Conservation (phyloP, 53 echinoderm and acorn worm species). For the Zoroaster sp. region DNA sequence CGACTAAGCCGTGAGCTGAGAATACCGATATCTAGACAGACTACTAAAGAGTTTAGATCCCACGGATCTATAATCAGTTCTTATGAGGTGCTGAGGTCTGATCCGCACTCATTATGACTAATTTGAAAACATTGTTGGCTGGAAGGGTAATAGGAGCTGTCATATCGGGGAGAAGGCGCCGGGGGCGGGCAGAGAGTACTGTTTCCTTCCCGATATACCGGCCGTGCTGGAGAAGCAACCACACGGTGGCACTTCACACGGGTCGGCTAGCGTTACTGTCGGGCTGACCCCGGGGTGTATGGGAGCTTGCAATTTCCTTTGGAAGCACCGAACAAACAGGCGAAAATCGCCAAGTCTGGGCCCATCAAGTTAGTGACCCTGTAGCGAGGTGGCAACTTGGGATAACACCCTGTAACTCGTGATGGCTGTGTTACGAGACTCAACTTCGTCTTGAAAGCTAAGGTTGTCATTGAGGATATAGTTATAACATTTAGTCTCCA, state of each 20-base stretch:
- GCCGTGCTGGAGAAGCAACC: slow-evolving; percentile 28
- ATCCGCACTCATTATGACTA: slow-evolving; percentile 69
- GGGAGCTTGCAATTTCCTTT: slow-evolving; percentile 47
- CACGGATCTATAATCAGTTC: slow-evolving; percentile 56
- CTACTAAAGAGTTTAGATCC: slow-evolving; percentile 44
- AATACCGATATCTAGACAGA: slow-evolving; percentile 21
- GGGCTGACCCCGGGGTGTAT: slow-evolving; percentile 48
- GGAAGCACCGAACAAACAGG: slow-evolving; percentile 58
- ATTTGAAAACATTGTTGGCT: slow-evolving; percentile 67
- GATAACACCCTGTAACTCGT: no score
- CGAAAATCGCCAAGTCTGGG: slow-evolving; percentile 39
- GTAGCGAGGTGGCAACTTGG: slow-evolving; percentile 31
- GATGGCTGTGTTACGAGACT: background rate
- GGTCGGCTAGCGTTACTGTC: slow-evolving; percentile 45
- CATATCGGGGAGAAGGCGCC: slow-evolving; percentile 45
- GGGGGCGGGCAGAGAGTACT: slow-evolving; percentile 29
- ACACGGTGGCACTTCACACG: slow-evolving; percentile 51
- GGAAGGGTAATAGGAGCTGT: slow-evolving; percentile 58
- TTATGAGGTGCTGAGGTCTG: slow-evolving; percentile 62
- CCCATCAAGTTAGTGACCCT: slow-evolving; percentile 63
- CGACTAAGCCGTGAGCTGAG: slow-evolving; percentile 45
- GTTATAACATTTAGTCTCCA: background rate
- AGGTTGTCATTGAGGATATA: background rate
- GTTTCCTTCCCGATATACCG: slow-evolving; percentile 42
- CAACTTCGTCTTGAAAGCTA: background rate